Base-by-base conservation (phyloP, 2,888 invertebrate genomes). In the Eilema caniola region DNA sequence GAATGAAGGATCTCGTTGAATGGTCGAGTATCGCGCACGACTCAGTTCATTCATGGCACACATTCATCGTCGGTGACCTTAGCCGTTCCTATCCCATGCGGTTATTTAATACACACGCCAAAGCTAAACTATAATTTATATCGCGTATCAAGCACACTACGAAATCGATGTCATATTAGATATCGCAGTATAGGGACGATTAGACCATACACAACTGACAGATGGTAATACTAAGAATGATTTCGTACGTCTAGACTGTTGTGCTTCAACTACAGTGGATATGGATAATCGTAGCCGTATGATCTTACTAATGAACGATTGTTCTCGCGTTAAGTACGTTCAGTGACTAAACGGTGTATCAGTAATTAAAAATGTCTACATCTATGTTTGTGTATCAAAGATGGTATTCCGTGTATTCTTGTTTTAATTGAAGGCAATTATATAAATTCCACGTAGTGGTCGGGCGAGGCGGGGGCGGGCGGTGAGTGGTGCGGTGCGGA, bases 401-500 rank as follows among this genome's bases (percentile, higher is more conserved):
- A 88, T 87, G 85, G 84, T 87, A 86, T 87, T 88, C 86, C 82
- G 73, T 86, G 85, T 90, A 88, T 91, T 89, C 89, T 92, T 88
- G 88, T 92, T 93, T 91, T 93, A 93, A 93, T 93, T 94, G 92
- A 90, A 90, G 89, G 89, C 92, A 93, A 94, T 93, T 94, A 94
- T 89, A 93, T 92, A 90, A 94, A 93, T 95, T 93, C 93, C 93
- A 92, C 93, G 92, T 92, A 92, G 93, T 92, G 91, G 90, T 91
- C 85, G 86, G 82, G 81, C 84, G 86, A 77, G 81, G 77, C 73
- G 80, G 74, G 73, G 74, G 72, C 79, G 80, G 70, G 83, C 67
- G 81, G 71, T 78, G 78, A 67, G 77, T 73, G 79, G 78, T 64
- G 80, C 75, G 81, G 84, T 78, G 85, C 75, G 83, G 83, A 76